A percentile compares a stretch with the other conserved stretches of the same genome.
Conservation (phyloP, 1,140 invertebrate species). For the Chlorops oryzae region DNA sequence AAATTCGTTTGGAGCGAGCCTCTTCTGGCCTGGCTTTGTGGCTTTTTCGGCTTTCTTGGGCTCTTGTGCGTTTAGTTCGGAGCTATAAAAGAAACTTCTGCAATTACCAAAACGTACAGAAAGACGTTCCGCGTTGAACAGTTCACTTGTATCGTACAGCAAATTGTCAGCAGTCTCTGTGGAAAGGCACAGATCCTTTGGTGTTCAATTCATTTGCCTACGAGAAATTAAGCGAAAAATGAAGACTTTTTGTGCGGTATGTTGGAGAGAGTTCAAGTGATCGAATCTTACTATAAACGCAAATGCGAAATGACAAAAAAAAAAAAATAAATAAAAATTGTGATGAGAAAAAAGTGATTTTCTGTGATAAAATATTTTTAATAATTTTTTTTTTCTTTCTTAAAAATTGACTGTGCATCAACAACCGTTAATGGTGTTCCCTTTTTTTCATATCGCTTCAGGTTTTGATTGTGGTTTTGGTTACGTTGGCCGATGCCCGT, state of each 20-base stretch:
- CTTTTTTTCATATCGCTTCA: conserved; percentile 11
- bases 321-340: conserved; percentile 4
- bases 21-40: conserved; percentile 2
- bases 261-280: conserved; percentile 10
- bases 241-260: conserved; percentile 45
- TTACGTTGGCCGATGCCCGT: conserved; percentile 33
- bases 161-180: no score
- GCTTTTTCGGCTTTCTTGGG: background rate
- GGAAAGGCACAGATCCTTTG: no score
- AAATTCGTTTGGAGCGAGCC: conserved; percentile 12
- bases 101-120: conserved; percentile 43
- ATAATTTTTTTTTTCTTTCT: conserved; percentile 1
- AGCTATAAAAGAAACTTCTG: conserved; percentile 46
- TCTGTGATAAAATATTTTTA: background rate
- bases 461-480: conserved; percentile 39
- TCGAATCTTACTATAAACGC: conserved; percentile 7
- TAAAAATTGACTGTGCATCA: background rate
- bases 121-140: conserved; percentile 42
- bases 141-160: no score
- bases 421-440: background rate
- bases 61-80: conserved; percentile 15
- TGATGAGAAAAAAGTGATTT: background rate
- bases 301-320: conserved; percentile 3
- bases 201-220: no score
- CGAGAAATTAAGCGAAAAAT: conserved; percentile 32